These are phyloP conservation scores for Cyanoliseus patagonus DNA, from an alignment of 2,113 vertebrate genomes.

Conservation along the genomic window DNA sequence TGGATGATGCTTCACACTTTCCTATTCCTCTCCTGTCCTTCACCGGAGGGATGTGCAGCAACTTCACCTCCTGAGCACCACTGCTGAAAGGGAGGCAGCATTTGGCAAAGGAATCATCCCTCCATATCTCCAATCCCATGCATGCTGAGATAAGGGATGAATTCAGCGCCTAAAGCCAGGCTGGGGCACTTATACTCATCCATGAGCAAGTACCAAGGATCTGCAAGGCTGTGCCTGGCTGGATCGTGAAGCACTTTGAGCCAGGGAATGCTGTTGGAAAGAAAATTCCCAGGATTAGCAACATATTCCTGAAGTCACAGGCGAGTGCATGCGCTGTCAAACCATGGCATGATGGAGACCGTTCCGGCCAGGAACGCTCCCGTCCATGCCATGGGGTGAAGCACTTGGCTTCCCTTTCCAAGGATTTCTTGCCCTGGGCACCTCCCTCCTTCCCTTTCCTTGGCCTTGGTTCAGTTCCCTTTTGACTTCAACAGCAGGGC, in stretches of 20 bases:
- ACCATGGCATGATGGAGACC: fast-evolving
- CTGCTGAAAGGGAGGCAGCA: background rate
- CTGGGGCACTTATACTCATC: background rate
- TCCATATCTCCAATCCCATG: fast-evolving
- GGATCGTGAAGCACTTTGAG: fast-evolving
- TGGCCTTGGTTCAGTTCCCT: background rate
- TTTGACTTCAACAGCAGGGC: background rate
- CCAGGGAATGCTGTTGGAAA: background rate
- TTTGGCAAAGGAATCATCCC: background rate
- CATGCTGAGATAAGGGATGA: background rate
- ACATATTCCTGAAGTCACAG: background rate
- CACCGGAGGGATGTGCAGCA: background rate
- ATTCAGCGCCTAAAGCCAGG: background rate
- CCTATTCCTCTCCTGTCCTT: background rate
- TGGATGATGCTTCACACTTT: background rate
- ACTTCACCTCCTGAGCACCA: background rate
- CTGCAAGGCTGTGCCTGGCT: background rate
- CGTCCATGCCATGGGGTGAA: fast-evolving
- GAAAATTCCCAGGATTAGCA: conserved; percentile 48
- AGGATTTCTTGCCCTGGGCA: background rate
- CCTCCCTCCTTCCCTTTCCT: background rate
- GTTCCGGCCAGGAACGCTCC: background rate
- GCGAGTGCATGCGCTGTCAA: fast-evolving
- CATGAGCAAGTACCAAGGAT: background rate
- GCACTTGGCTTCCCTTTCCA: background rate